Evolutionary conservation across 2,888 invertebrate species (phyloP).

Genomic region (Xestia rhomboidea): DNA sequence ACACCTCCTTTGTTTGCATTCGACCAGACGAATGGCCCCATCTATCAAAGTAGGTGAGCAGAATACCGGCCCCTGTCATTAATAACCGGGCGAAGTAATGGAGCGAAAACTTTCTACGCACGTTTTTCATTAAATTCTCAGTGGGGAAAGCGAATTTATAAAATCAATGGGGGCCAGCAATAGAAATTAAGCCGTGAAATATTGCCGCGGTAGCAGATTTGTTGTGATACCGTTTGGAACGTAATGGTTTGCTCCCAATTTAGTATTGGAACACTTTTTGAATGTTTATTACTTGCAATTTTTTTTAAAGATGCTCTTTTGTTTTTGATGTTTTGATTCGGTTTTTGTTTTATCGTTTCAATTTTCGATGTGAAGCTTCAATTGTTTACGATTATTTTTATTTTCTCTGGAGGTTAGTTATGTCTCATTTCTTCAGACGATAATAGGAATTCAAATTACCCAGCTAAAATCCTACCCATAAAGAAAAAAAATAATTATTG

Average conservation of each 20-base stretch:
- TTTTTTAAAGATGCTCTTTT: constrained; percentile 36
- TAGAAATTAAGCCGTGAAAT: constrained; percentile 76
- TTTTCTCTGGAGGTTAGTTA: background rate
- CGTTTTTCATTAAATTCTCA: constrained; percentile 85
- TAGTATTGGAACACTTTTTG: constrained; percentile 58
- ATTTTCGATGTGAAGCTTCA: constrained; percentile 6
- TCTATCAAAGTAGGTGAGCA: constrained; percentile 78
- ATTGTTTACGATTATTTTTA: background rate
- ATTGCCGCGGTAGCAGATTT: constrained; percentile 63
- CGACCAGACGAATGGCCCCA: constrained; percentile 73
- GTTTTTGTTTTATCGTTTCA: background rate
- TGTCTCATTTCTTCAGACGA: background rate
- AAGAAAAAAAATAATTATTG: background rate
- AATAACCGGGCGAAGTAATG: constrained; percentile 81
- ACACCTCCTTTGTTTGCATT: constrained; percentile 76
- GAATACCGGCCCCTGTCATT: constrained; percentile 75
- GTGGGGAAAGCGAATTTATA: constrained; percentile 77
- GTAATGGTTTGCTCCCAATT: constrained; percentile 55
- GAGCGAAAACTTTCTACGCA: constrained; percentile 84
- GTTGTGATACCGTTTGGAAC: constrained; percentile 61
- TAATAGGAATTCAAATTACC: background rate
- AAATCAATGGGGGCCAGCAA: constrained; percentile 79
- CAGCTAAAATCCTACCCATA: background rate
- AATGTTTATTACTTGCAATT: constrained; percentile 49
- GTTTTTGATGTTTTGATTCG: constrained; percentile 1